Percentiles rank a stretch among this genome's conserved stretches.
These are phyloP conservation scores for Odocoileus virginianus DNA, from an alignment of 2,113 vertebrate species.

Conservation along the genomic window DNA sequence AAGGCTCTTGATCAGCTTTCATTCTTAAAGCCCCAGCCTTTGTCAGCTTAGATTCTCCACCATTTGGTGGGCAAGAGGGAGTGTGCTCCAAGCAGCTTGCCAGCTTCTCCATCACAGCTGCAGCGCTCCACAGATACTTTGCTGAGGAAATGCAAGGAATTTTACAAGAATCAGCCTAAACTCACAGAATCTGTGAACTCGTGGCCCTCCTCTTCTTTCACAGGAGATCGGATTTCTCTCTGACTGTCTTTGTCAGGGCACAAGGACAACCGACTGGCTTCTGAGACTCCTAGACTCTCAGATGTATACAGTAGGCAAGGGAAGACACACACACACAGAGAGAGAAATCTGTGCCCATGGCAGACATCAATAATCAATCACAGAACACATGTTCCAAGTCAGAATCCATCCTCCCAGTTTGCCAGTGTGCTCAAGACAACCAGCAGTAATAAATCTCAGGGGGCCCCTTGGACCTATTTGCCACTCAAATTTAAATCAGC, in stretches of 20 bases:
- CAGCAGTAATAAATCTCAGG: neutral
- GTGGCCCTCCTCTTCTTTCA: slow-evolving; percentile 39
- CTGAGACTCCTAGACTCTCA: neutral
- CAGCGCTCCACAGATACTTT: neutral
- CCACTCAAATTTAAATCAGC: neutral
- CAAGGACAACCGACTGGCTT: slow-evolving; percentile 33
- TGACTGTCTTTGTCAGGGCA: slow-evolving; percentile 25
- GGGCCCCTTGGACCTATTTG: neutral
- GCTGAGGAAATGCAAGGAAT: slow-evolving; percentile 64
- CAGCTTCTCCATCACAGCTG: slow-evolving; percentile 57
- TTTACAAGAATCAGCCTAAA: slow-evolving; percentile 35
- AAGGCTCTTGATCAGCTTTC: slow-evolving; percentile 31
- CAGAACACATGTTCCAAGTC: neutral
- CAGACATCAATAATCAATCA: slow-evolving; percentile 60
- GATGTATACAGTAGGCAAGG: neutral
- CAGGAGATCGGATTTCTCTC: slow-evolving; percentile 65
- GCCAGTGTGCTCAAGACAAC: neutral
- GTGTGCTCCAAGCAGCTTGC: neutral
- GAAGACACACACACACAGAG: neutral
- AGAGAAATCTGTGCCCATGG: neutral
- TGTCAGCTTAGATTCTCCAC: slow-evolving; percentile 8
- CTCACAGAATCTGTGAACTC: slow-evolving; percentile 64
- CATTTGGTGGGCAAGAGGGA: slow-evolving; percentile 47
- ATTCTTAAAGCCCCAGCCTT: slow-evolving; percentile 39
- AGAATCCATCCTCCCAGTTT: neutral